Percentiles rank a stretch among this genome's conserved stretches.
phyloP scores from a whole-genome alignment of 2,797 vertebrate species.

The Poecilia gillii region DNA sequence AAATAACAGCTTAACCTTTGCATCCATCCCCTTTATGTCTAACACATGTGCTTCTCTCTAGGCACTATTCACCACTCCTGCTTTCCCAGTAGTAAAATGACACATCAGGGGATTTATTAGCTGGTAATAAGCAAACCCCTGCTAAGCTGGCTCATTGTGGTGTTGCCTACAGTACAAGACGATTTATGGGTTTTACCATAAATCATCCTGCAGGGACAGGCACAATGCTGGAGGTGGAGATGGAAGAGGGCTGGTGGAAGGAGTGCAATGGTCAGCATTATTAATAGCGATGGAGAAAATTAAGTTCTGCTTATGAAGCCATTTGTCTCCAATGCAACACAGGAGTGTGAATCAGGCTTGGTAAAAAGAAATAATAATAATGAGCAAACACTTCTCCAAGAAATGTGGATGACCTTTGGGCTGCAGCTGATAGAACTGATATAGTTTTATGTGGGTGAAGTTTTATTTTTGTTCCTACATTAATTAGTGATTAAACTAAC shows the following conservation, averaged over 20 bases:
- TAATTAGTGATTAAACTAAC: slow-evolving; percentile 18
- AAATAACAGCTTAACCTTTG: slow-evolving; percentile 27
- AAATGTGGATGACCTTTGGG: slow-evolving; percentile 51
- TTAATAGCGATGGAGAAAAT: slow-evolving; percentile 11
- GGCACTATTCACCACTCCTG: slow-evolving; percentile 48
- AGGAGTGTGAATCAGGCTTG: slow-evolving; percentile 27
- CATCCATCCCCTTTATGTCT: slow-evolving; percentile 30
- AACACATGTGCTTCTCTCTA: slow-evolving; percentile 21
- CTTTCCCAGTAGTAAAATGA: slow-evolving; percentile 45
- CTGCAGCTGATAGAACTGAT: slow-evolving; percentile 19
- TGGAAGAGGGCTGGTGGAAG: not conserved
- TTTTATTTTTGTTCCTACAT: slow-evolving; percentile 22
- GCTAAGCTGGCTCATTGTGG: slow-evolving; percentile 39
- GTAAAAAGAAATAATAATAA: slow-evolving; percentile 8
- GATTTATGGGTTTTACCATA: slow-evolving; percentile 39
- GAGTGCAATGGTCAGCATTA: not conserved
- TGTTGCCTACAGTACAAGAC: slow-evolving; percentile 35
- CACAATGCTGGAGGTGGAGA: not conserved
- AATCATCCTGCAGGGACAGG: slow-evolving; percentile 54
- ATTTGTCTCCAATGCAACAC: not conserved
- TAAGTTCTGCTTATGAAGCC: slow-evolving; percentile 11
- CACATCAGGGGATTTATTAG: slow-evolving; percentile 63
- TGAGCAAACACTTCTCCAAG: slow-evolving; percentile 9
- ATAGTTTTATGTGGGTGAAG: slow-evolving; percentile 20
- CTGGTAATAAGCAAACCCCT: slow-evolving; percentile 53